Evolutionary conservation across 1,140 invertebrate species (phyloP).

Genomic region (Aphidius ervi): DNA sequence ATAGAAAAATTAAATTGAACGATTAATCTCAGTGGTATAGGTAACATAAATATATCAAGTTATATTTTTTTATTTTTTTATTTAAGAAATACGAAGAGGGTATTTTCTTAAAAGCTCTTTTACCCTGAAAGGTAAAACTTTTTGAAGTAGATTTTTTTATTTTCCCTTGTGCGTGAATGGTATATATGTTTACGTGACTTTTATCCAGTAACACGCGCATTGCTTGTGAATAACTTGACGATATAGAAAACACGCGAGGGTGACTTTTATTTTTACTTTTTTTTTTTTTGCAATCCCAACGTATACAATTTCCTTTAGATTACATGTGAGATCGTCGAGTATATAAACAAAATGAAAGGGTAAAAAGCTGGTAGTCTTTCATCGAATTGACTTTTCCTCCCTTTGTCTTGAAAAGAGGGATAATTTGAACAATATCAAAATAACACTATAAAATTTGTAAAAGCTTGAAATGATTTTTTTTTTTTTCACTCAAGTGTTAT

Average conservation of each 20-base stretch:
- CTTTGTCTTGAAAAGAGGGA: too few relatives aligned
- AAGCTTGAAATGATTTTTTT: too few relatives aligned
- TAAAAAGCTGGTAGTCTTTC: background rate
- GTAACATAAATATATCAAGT: background rate
- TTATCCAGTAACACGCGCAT: background rate
- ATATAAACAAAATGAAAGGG: background rate
- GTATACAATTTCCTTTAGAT: constrained; percentile 16
- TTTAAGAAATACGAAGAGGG: constrained; percentile 15
- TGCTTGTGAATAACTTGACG: too few relatives aligned
- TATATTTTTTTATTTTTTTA: constrained; percentile 2
- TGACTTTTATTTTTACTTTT: background rate
- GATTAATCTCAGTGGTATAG: constrained; percentile 1
- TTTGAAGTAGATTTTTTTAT: background rate
- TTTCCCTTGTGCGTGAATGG: too few relatives aligned
- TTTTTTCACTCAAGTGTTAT: too few relatives aligned
- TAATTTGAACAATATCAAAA: constrained; percentile 3
- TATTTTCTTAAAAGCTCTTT: constrained; percentile 14
- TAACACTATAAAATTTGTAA: too few relatives aligned
- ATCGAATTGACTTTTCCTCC: constrained; percentile 3
- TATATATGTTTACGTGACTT: constrained; percentile 3
- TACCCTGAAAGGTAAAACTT: constrained; percentile 16
- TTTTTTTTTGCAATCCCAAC: background rate
- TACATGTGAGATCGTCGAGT: constrained; percentile 5
- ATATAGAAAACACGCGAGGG: constrained; percentile 1
- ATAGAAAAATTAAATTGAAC: background rate